A percentile compares a stretch with the other conserved stretches of the same genome.
Evolutionary conservation across 2,113 vertebrate species (phyloP).

Genomic region (Oryzias celebensis): DNA sequence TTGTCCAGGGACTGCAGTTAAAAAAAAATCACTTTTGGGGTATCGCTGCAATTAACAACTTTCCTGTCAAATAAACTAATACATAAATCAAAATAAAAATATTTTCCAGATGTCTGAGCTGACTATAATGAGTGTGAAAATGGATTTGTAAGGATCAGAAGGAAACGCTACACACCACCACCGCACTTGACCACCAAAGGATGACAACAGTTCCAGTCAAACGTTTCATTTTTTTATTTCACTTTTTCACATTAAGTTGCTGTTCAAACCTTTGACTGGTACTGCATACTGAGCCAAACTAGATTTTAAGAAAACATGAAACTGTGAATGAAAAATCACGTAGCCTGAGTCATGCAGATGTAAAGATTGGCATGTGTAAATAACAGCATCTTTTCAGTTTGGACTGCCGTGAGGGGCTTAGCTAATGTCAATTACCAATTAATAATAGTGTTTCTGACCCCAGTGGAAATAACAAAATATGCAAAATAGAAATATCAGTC

Average conservation of each 20-base stretch:
- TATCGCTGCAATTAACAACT: no score
- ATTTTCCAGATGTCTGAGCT: neutral
- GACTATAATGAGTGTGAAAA: neutral
- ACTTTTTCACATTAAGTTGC: neutral
- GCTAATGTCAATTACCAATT: neutral
- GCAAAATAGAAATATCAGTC: no score
- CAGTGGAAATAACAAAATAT: neutral
- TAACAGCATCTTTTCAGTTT: neutral
- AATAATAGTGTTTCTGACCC: neutral
- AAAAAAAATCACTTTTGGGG: no score
- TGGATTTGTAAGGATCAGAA: neutral
- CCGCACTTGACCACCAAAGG: neutral
- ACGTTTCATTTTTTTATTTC: neutral
- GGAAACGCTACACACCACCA: neutral
- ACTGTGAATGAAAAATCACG: neutral
- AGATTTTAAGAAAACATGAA: slow-evolving; percentile 3
- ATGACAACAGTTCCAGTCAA: slow-evolving; percentile 12
- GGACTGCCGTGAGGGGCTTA: neutral
- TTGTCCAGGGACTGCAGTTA: no score
- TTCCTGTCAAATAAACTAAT: no score
- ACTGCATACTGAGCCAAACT: neutral
- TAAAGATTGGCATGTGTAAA: neutral
- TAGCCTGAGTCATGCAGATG: slow-evolving; percentile 32
- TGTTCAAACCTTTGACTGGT: slow-evolving; percentile 1
- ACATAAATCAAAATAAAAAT: neutral